Conservation (phyloP, 2,888 invertebrate genomes). For the Plusia festucae region DNA sequence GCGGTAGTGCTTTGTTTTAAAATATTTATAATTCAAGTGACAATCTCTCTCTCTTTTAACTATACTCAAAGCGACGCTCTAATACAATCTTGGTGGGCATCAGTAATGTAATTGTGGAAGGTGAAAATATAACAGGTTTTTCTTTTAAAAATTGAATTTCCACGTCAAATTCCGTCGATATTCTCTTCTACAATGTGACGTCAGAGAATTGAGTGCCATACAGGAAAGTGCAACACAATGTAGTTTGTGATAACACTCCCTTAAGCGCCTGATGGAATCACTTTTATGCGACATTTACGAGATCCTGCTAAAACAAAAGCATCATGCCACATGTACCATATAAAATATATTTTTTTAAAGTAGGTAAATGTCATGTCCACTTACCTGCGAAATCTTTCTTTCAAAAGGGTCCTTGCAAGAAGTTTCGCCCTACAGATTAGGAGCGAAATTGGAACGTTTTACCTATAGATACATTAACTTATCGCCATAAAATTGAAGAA, state of each 20-base stretch:
- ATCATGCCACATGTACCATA: not conserved
- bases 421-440: conserved; percentile 9
- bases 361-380: conserved; percentile 2
- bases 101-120: too few relatives aligned
- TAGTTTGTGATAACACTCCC: conserved; percentile 18
- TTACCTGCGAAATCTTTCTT: conserved; percentile 9
- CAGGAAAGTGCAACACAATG: conserved; percentile 40
- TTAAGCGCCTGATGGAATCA: conserved; percentile 22
- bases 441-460: conserved; percentile 19
- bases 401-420: not conserved
- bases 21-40: too few relatives aligned
- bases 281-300: conserved; percentile 26
- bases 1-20: too few relatives aligned
- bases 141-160: not conserved
- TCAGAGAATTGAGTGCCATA: conserved; percentile 18
- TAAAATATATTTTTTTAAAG: not conserved
- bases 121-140: too few relatives aligned
- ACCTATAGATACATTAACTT: conserved; percentile 12
- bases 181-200: conserved; percentile 37
- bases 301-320: conserved; percentile 3
- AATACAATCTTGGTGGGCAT: too few relatives aligned
- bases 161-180: not conserved
- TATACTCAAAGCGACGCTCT: too few relatives aligned
- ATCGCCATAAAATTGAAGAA: conserved; percentile 20
- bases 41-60: too few relatives aligned